Evolutionary conservation across 2,797 vertebrate genomes (phyloP), one percentile per base, ranked within the genome.

Genomic region (Danio tinwini): DNA sequence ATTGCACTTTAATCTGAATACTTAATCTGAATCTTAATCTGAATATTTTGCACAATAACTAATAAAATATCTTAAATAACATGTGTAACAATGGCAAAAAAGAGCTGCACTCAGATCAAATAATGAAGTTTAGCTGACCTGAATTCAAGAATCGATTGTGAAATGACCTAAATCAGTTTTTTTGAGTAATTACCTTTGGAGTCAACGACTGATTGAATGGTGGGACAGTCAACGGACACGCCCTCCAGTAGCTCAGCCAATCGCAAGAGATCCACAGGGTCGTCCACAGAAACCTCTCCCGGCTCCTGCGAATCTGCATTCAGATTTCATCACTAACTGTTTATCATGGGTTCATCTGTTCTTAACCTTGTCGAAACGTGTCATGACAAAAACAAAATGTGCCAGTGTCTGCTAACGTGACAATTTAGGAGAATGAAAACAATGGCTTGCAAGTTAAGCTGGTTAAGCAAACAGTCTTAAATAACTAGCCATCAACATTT

Each of bases 231-330:
- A 72, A 93, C 91, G 39, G 94, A 93, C 83, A 93, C 86, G 67
- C 91, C 93, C 83, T 92, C 88, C 44, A 93, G 88, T 47, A 89
- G 87, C 90, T 94, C 89, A 79, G 93, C 92, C 90, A 94, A 84
- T 78, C 87, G 92, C 83, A 93, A 87, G 91, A 93, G 90, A 82
- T 94, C 90, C 85, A 91, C 74, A 53, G 91, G 91, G 82, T 92
- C 92, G 80, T 95, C 93, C 75, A 94, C 92, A 42, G 90, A 86
- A 82, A 89, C 84, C 72, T 93, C 94, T 50, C 90, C 83, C 53
- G 92, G 90, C 74, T 88, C 91, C 53, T 93, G 92, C 65, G 92
- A 82, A 44, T 91, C 95, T 95, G 39, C 13, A 80, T 45, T 55
- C 45, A 79, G 39, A 71, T 71, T 71, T 9, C 37, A 79, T n/a